Percentiles rank a stretch among this genome's conserved stretches.
Evolutionary conservation across 2,113 vertebrate species (phyloP).

Genomic region (Hippolais icterina): DNA sequence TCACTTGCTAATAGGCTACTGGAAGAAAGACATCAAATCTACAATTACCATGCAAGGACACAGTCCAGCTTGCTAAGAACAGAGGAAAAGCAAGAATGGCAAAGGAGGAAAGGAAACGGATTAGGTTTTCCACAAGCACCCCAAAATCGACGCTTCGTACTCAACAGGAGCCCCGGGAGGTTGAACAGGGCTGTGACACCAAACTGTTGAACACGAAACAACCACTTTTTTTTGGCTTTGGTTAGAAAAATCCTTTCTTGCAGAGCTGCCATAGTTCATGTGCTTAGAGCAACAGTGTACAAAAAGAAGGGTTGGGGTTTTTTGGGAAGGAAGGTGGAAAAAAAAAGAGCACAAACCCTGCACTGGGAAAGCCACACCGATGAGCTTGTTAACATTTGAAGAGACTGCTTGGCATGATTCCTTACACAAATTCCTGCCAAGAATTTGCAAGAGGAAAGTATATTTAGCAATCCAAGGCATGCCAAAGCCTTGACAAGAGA

Average conservation of each 20-base stretch:
- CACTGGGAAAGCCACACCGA: constrained; percentile 69
- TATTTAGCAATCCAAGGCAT: constrained; percentile 77
- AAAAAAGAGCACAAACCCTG: constrained; percentile 32
- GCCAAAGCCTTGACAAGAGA: constrained; percentile 78
- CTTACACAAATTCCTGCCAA: constrained; percentile 58
- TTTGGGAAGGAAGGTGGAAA: neutral
- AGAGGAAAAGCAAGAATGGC: neutral
- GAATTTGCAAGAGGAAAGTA: constrained; percentile 75
- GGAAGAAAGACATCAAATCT: neutral
- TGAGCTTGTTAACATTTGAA: constrained; percentile 75
- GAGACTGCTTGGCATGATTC: constrained; percentile 71
- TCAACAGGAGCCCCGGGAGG: neutral
- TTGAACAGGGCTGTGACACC: neutral
- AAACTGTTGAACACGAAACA: neutral
- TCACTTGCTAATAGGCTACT: constrained; percentile 22
- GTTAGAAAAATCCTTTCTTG: constrained; percentile 1
- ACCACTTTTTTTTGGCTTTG: neutral
- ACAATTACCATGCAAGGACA: neutral
- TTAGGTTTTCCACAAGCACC: neutral
- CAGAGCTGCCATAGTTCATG: constrained; percentile 3
- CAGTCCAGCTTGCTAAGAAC: neutral
- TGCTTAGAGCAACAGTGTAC: neutral
- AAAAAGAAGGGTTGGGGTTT: neutral
- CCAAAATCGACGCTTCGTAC: neutral
- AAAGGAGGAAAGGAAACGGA: neutral